phyloP scores from a whole-genome alignment of 2,797 vertebrate genomes.

The Xenopus petersii region DNA sequence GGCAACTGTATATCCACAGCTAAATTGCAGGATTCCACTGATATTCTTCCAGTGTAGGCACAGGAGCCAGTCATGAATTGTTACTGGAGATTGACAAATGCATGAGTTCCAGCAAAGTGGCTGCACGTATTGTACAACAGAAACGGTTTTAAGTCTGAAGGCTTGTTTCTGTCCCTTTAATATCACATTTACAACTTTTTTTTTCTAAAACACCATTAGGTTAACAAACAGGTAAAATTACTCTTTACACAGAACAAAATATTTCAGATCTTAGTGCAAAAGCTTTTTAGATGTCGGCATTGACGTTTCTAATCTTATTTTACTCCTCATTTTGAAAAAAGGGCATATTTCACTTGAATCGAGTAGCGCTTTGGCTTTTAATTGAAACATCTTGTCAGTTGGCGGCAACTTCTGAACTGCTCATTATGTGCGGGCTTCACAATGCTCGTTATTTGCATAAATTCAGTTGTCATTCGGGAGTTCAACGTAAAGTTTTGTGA shows the following conservation, averaged over 20 bases:
- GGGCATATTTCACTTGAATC: background rate
- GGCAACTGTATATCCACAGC: background rate
- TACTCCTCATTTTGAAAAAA: constrained; percentile 15
- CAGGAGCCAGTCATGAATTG: no score
- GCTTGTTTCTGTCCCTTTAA: background rate
- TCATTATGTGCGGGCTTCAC: constrained; percentile 25
- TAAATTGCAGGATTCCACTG: background rate
- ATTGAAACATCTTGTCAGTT: constrained; percentile 18
- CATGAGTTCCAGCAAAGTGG: no score
- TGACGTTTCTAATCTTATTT: background rate
- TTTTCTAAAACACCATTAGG: background rate
- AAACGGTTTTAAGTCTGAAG: background rate
- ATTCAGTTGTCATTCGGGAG: constrained; percentile 28
- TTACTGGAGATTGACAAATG: no score
- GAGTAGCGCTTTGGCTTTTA: constrained; percentile 2
- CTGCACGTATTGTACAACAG: background rate
- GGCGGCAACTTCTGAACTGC: constrained; percentile 15
- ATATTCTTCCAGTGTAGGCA: background rate
- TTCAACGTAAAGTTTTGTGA: constrained; percentile 32
- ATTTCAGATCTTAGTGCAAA: constrained; percentile 12
- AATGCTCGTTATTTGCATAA: constrained; percentile 44
- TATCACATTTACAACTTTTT: background rate
- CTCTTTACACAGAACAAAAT: background rate
- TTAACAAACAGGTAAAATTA: constrained; percentile 3
- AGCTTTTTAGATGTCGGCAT: constrained; percentile 17